Base-by-base conservation (phyloP, 2,888 invertebrate genomes). In the Ptychoptera albimana region DNA sequence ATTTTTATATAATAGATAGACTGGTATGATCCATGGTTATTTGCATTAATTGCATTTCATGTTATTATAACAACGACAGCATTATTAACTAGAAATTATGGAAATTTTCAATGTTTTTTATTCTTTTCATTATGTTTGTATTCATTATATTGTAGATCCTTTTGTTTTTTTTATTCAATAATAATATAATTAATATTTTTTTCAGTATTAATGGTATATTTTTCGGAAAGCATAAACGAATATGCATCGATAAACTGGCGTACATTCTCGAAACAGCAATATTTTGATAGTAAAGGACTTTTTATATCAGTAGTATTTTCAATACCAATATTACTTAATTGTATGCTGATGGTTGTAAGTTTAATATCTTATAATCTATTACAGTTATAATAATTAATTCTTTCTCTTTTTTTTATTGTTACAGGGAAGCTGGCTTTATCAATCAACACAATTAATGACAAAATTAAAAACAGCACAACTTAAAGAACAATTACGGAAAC, bases 281-380 rank as follows among this genome's bases (percentile, higher is more conserved):
- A 92, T 64, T 93, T 93, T 63, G 93, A 93, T 63, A 85, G 85
- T 56, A 85, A 85, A 67, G 93, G 93, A 14, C 70, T 92, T 43
- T 93, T 93, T 61, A 91, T 93, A 72, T 92, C 92, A 1, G 75
- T 89, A 10, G 86, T 92, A 15, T 91, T 91, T 66, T 92, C 89
- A n/a, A 80, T 87, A 59, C 93, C 93, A 15, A 82, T 92, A 57
- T 70, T 93, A 46, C 72, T 92, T 43, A 92, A 91, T 66, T 92
- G 91, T 60, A 84, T 92, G 79, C 74, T 92, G 51, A 81, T 92
- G 76, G 85, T 93, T 75, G 91, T 92, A 73, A 82, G 87, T 79
- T 57, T 45, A 42, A n/a, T n/a, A n/a, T n/a, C n/a, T n/a, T n/a
- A n/a, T n/a, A n/a, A n/a, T n/a, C n/a, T n/a, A n/a, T n/a, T n/a